Percentiles rank a stretch among this genome's conserved stretches.
phyloP scores from a whole-genome alignment of 2,888 invertebrate genomes.

The Sesamia inferens region DNA sequence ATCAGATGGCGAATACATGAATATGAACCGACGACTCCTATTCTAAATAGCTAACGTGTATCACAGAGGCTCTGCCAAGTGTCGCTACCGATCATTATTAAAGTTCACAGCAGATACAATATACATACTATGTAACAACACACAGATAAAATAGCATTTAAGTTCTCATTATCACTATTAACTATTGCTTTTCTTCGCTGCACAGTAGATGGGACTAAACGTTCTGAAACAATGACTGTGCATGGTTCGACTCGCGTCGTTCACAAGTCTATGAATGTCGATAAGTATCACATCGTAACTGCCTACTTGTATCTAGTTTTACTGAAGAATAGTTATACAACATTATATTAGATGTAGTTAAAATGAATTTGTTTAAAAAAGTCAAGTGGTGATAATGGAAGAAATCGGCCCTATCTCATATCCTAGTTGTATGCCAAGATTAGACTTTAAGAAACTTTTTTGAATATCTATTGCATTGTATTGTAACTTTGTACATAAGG shows the following conservation, averaged over 20 bases:
- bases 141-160: slow-evolving; percentile 52
- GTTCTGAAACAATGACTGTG: slow-evolving; percentile 61
- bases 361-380: slow-evolving; percentile 43
- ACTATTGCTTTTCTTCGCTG: slow-evolving; percentile 61
- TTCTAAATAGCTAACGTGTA: slow-evolving; percentile 82
- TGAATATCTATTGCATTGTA: slow-evolving; percentile 49
- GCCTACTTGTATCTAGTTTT: slow-evolving; percentile 69
- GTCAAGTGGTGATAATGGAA: slow-evolving; percentile 40
- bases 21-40: slow-evolving; percentile 78
- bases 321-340: slow-evolving; percentile 66
- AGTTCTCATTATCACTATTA: slow-evolving; percentile 51
- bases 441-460: slow-evolving; percentile 18
- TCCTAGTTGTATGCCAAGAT: slow-evolving; percentile 6
- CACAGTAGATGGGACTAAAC: slow-evolving; percentile 42
- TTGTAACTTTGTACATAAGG: slow-evolving; percentile 55
- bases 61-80: slow-evolving; percentile 84
- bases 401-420: slow-evolving; percentile 22
- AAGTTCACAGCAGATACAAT: slow-evolving; percentile 59
- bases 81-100: slow-evolving; percentile 71
- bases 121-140: slow-evolving; percentile 60
- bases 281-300: slow-evolving; percentile 73
- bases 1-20: slow-evolving; percentile 75
- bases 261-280: slow-evolving; percentile 67
- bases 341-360: slow-evolving; percentile 57
- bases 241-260: slow-evolving; percentile 58